Evolutionary conservation across 2,113 vertebrate species (phyloP).

Genomic region (Nannobrachium achirus): DNA sequence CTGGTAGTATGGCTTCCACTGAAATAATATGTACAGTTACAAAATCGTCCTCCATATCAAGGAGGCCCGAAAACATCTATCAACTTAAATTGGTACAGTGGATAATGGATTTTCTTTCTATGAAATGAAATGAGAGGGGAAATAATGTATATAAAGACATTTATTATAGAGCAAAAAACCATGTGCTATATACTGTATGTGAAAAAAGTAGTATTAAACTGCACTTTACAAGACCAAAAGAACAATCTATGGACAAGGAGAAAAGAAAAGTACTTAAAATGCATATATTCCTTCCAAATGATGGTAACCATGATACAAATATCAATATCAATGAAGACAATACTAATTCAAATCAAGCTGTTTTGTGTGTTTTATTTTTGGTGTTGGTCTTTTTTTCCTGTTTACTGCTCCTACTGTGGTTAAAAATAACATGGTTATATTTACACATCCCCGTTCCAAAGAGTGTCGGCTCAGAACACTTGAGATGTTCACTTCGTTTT

Average conservation of each 20-base stretch:
- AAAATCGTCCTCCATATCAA: conserved; percentile 40
- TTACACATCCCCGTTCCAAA: not conserved
- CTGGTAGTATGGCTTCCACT: conserved; percentile 58
- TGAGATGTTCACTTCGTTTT: conserved; percentile 10
- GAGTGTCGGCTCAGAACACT: not conserved
- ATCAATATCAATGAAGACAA: conserved; percentile 77
- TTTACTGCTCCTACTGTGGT: not conserved
- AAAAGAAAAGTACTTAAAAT: conserved; percentile 48
- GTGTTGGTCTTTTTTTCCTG: conserved; percentile 10
- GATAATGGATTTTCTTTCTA: conserved; percentile 73
- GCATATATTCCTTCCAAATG: conserved; percentile 75
- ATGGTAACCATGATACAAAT: conserved; percentile 73
- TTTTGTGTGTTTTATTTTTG: conserved; percentile 65
- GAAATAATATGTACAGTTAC: conserved; percentile 57
- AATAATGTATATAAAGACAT: conserved; percentile 65
- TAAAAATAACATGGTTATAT: not conserved
- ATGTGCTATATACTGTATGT: conserved; percentile 71
- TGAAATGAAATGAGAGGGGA: conserved; percentile 74
- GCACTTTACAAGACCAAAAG: conserved; percentile 81
- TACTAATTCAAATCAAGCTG: conserved; percentile 66
- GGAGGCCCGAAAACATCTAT: conserved; percentile 69
- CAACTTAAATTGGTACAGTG: conserved; percentile 53
- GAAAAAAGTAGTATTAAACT: conserved; percentile 72
- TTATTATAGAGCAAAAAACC: conserved; percentile 49
- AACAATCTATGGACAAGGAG: conserved; percentile 76